These are phyloP conservation scores for Nansenia antarctica DNA, from an alignment of 2,113 vertebrate genomes.

Conservation along the genomic window DNA sequence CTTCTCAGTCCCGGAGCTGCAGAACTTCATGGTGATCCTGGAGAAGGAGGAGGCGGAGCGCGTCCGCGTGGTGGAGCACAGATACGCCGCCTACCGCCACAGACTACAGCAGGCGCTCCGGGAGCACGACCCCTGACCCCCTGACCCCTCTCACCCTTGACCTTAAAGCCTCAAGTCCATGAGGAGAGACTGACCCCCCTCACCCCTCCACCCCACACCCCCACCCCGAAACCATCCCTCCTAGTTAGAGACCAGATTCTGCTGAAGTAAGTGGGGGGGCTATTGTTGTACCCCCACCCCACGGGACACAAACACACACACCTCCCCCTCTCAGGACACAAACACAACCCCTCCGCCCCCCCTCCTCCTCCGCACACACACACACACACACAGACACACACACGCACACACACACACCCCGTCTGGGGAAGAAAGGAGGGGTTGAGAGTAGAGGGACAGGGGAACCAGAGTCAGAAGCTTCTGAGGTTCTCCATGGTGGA, in stretches of 20 bases:
- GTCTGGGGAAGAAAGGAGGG: neutral
- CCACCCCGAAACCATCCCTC: neutral
- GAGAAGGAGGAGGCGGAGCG: constrained; percentile 91
- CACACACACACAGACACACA: too few species aligned
- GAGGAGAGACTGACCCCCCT: constrained; percentile 27
- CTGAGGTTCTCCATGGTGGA: neutral
- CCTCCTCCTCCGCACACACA: neutral
- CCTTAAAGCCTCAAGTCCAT: constrained; percentile 26
- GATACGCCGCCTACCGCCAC: constrained; percentile 81
- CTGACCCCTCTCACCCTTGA: constrained; percentile 54
- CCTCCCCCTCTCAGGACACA: constrained; percentile 68
- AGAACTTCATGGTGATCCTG: constrained; percentile 95
- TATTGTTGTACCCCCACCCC: too few species aligned
- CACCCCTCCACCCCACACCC: constrained; percentile 5
- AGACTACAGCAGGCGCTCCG: constrained; percentile 83
- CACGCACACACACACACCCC: neutral
- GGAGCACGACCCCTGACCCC: constrained; percentile 57
- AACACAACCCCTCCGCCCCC: neutral
- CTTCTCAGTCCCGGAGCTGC: constrained; percentile 94
- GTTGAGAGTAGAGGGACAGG: constrained; percentile 12
- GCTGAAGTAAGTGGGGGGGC: too few species aligned
- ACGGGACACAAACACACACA: constrained; percentile 24
- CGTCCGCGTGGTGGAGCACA: constrained; percentile 84
- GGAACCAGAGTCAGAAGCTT: neutral
- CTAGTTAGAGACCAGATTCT: neutral